A percentile compares a stretch with the other conserved stretches of the same genome.
These are phyloP conservation scores for Oryctes rhinoceros DNA, from an alignment of 1,140 invertebrate genomes.

Conservation along the genomic window DNA sequence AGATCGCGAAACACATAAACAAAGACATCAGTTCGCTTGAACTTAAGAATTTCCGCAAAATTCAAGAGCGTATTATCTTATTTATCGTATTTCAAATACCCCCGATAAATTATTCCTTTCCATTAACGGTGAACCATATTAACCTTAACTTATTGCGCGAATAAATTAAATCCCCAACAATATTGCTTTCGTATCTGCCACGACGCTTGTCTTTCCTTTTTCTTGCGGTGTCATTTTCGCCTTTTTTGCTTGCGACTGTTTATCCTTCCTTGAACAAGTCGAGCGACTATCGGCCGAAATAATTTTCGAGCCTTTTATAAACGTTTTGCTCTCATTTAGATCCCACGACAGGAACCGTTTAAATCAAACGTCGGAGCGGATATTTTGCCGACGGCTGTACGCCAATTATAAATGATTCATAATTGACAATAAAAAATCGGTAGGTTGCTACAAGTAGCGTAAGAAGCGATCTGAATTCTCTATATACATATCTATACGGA, in stretches of 20 bases:
- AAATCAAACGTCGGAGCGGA: not conserved
- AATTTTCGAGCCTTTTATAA: constrained; percentile 6
- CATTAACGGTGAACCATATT: no score
- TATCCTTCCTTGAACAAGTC: not conserved
- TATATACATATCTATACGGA: no score
- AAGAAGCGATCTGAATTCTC: not conserved
- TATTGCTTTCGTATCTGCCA: no score
- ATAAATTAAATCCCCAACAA: no score
- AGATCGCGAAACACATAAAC: no score
- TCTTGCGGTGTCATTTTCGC: not conserved
- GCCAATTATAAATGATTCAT: constrained; percentile 19
- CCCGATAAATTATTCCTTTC: no score
- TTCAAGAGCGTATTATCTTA: no score
- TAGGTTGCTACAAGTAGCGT: not conserved
- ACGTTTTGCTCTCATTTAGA: not conserved
- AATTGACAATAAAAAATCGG: constrained; percentile 3
- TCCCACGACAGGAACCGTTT: not conserved
- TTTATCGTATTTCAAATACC: no score
- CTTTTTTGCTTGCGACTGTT: not conserved
- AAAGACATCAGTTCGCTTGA: no score
- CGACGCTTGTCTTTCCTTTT: not conserved
- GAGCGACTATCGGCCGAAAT: not conserved
- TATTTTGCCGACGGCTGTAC: not conserved
- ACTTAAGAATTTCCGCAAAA: no score
- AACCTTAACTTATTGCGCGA: no score